Percentiles rank a stretch among this genome's conserved stretches.
Evolutionary conservation across 2,888 invertebrate species (phyloP).

Genomic region (Diadegma fenestrale): DNA sequence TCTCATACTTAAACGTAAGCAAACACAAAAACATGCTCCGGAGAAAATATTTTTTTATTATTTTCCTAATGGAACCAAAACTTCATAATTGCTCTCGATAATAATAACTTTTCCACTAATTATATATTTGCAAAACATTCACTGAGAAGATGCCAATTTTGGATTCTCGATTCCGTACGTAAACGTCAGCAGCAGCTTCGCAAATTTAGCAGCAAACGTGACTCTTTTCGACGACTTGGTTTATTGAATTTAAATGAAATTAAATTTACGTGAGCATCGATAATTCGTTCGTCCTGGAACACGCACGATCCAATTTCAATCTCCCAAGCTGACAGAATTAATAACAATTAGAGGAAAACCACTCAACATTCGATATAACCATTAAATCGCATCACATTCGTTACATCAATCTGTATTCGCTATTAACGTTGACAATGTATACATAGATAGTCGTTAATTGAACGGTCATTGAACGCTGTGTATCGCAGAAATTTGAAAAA

Average conservation of each 20-base stretch:
- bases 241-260: background rate
- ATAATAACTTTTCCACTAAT: background rate
- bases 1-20: constrained; percentile 35
- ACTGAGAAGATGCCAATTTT: background rate
- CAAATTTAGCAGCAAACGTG: background rate
- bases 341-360: constrained; percentile 44
- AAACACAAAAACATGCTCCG: background rate
- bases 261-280: background rate
- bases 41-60: background rate
- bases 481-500: constrained; percentile 18
- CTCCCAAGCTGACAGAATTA: constrained; percentile 31
- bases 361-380: constrained; percentile 24
- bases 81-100: background rate
- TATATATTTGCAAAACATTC: background rate
- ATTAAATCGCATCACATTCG: constrained; percentile 37
- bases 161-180: too few species aligned
- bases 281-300: background rate
- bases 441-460: constrained; percentile 30
- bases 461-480: constrained; percentile 18
- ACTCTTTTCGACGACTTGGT: background rate
- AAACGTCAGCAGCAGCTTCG: background rate
- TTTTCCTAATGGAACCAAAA: background rate
- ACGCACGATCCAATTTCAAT: constrained; percentile 11
- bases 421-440: constrained; percentile 18
- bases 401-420: constrained; percentile 31